phyloP scores from a whole-genome alignment of 2,888 invertebrate genomes.

The Leptinotarsa haldemani region DNA sequence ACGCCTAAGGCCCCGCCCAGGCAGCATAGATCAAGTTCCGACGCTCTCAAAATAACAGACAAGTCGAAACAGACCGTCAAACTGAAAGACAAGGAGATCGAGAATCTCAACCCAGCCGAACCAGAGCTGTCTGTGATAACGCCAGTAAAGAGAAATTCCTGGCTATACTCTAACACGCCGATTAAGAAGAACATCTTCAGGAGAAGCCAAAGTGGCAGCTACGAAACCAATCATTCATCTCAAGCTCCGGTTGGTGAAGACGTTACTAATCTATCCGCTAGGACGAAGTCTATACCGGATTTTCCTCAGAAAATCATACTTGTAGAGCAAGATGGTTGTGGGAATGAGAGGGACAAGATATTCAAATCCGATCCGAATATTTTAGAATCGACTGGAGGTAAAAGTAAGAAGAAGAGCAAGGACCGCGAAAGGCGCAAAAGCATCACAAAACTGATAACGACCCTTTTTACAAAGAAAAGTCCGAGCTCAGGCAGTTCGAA shows the following conservation, averaged over 20 bases:
- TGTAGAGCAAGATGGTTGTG: constrained; percentile 22
- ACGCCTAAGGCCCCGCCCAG: constrained; percentile 70
- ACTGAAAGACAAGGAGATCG: constrained; percentile 60
- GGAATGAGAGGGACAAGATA: constrained; percentile 50
- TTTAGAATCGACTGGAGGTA: constrained; percentile 54
- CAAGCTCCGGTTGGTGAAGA: constrained; percentile 27
- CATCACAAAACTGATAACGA: constrained; percentile 86
- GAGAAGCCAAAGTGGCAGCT: constrained; percentile 60
- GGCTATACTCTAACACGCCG: constrained; percentile 59
- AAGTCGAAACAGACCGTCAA: constrained; percentile 73
- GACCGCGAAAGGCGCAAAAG: constrained; percentile 82
- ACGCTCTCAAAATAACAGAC: constrained; percentile 68
- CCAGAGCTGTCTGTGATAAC: constrained; percentile 10
- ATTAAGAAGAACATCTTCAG: constrained; percentile 55
- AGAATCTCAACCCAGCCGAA: constrained; percentile 40
- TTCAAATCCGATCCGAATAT: constrained; percentile 65
- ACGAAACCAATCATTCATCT: constrained; percentile 29
- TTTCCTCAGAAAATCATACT: constrained; percentile 47
- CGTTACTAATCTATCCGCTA: constrained; percentile 30
- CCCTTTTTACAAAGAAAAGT: constrained; percentile 81
- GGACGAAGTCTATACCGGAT: constrained; percentile 61
- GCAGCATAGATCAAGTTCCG: constrained; percentile 63
- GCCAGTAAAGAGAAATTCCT: constrained; percentile 49
- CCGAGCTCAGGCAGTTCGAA: constrained; percentile 59
- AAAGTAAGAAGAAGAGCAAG: constrained; percentile 68